Conservation (phyloP, 2,113 vertebrate species). For the Megaptera novaeangliae region DNA sequence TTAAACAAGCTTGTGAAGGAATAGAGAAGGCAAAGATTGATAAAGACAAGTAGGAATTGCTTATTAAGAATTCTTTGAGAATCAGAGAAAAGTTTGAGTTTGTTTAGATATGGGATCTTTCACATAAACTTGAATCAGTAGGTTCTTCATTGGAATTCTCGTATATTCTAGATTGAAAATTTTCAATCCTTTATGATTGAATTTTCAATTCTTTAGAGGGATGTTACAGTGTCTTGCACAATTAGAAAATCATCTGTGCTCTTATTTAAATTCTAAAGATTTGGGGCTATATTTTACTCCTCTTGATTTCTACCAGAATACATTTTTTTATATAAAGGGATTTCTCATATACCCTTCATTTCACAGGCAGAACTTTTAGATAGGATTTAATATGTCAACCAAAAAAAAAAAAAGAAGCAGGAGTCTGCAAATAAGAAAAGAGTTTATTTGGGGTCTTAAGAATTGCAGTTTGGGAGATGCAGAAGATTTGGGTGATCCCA, state of each 20-base stretch:
- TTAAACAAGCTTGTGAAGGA: neutral
- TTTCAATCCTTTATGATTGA: neutral
- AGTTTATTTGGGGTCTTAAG: neutral
- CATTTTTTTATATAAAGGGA: neutral
- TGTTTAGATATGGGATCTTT: neutral
- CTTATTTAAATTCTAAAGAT: neutral
- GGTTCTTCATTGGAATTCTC: neutral
- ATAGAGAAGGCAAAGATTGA: neutral
- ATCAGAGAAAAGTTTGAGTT: neutral
- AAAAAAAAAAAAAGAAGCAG: neutral
- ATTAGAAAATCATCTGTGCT: neutral
- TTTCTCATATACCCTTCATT: neutral
- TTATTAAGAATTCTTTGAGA: neutral
- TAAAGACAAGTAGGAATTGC: neutral
- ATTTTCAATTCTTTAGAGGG: neutral
- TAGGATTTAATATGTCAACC: neutral
- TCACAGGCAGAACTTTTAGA: slow-evolving; percentile 40
- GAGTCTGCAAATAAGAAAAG: neutral
- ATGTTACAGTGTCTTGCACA: neutral
- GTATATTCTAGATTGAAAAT: neutral
- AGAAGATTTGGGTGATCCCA: neutral
- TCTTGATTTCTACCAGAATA: neutral
- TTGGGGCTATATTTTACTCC: neutral
- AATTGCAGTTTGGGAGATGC: neutral
- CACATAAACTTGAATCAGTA: neutral